Evolutionary conservation across 2,888 invertebrate genomes (phyloP), one percentile per base, ranked within the genome.

Genomic region (Apocheima hispidaria): DNA sequence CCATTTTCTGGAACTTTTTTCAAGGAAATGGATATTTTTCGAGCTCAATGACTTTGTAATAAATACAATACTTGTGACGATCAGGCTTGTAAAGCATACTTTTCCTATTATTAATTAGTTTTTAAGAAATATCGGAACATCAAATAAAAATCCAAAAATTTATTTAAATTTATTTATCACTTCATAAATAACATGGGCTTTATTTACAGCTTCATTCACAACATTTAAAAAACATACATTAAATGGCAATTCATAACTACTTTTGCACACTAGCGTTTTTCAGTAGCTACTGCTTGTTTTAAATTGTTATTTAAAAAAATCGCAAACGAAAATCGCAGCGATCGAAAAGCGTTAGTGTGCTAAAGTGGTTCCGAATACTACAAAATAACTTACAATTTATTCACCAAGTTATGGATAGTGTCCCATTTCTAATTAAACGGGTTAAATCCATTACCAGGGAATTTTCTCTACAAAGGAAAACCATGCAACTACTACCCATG

Each of bases 91-190:
- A 35, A 35, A 14, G 38, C 38, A 38, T 18, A 18, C 18, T 38
- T 18, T 14, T 14, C 1, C 7, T 38, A 38, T 38, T 38, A 38
- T n/a, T 28, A 40, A 10, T 26, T 16, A 18, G 38, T 28, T 21
- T 36, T 4, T 10, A 36, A 2, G 10, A 55, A 23, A 43, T 14
- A 35, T 35, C 44, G 76, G 82, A 80, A 72, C 69, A 74, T 60
- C 75, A 91, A 90, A 90, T 84, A 92, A 92, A 92, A 88, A 88
- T 74, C 59, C 69, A 68, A 65, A 65, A 81, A 74, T 82, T 83
- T 14, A 66, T 86, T 79, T 83, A 63, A 69, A 68, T 92, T 92
- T 91, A 89, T 88, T 89, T 77, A 72, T 76, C 54, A 80, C 75
- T 78, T 82, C 79, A 84, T 81, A 84, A 76, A 84, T 82, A 85